Evolutionary conservation across 2,113 vertebrate genomes (phyloP).

Genomic region (Takifugu flavidus): DNA sequence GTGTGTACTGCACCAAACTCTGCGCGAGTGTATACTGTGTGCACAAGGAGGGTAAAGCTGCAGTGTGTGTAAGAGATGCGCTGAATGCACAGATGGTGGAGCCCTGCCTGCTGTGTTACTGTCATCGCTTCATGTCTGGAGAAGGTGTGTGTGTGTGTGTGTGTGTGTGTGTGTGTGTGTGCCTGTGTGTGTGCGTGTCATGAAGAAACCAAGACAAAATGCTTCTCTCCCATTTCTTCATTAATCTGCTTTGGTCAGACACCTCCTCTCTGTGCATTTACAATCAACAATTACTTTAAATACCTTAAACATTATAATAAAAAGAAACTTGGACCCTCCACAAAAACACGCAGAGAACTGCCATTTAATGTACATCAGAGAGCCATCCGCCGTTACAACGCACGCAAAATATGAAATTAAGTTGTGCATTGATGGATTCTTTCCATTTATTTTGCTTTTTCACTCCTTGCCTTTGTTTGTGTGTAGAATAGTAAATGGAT

Average conservation of each 20-base stretch:
- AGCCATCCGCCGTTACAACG: constrained; percentile 9
- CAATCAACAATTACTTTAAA: constrained; percentile 42
- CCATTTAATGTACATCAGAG: constrained; percentile 9
- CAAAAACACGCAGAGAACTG: constrained; percentile 4
- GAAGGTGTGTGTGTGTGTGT: constrained; percentile 35
- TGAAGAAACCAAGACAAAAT: constrained; percentile 47
- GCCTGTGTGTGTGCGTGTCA: constrained; percentile 37
- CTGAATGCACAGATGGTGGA: constrained; percentile 76
- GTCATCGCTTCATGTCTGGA: constrained; percentile 62
- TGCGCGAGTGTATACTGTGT: constrained; percentile 12
- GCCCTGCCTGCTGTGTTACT: constrained; percentile 71
- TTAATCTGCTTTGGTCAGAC: constrained; percentile 38
- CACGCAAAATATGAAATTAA: constrained; percentile 23
- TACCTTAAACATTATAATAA: constrained; percentile 29
- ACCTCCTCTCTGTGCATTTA: constrained; percentile 22
- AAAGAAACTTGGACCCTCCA: constrained; percentile 3
- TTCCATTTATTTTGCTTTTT: constrained; percentile 4
- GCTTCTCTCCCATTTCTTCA: constrained; percentile 56
- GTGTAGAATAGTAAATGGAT: constrained; percentile 44
- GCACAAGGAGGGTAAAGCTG: constrained; percentile 15
- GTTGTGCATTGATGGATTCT: constrained; percentile 12
- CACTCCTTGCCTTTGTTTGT: constrained; percentile 18
- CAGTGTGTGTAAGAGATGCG: constrained; percentile 63
- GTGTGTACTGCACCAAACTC: constrained; percentile 7
- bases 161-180: constrained; percentile 16